Percentiles rank a stretch among this genome's conserved stretches.
Conservation (phyloP, 2,113 vertebrate species). For the Eurystomus gularis region DNA sequence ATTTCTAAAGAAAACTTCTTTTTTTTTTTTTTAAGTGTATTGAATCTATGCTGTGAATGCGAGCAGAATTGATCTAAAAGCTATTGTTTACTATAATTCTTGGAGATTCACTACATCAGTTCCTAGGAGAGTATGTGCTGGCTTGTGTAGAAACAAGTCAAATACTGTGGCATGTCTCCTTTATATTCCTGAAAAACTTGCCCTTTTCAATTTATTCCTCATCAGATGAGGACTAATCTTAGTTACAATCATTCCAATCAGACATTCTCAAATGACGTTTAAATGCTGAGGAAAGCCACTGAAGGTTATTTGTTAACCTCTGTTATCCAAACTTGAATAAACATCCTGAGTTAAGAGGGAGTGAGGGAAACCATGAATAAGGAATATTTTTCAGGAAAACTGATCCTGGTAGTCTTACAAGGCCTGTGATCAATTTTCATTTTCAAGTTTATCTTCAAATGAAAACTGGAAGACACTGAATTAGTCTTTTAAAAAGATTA, state of each 20-base stretch:
- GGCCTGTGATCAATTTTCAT: background rate
- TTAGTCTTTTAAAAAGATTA: background rate
- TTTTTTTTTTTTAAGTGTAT: background rate
- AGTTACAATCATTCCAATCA: conserved; percentile 10
- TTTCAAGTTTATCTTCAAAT: conserved; percentile 11
- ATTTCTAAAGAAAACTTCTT: background rate
- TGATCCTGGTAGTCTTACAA: background rate
- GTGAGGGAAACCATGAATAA: background rate
- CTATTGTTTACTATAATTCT: background rate
- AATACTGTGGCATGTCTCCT: background rate
- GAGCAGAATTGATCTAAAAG: background rate
- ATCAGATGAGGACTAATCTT: conserved; percentile 3
- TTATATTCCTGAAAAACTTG: conserved; percentile 1
- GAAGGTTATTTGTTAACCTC: background rate
- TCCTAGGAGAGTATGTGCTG: background rate
- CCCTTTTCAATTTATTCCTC: conserved; percentile 31
- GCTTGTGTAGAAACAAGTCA: background rate
- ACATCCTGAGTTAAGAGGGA: background rate
- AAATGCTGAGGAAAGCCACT: background rate
- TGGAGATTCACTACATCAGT: background rate
- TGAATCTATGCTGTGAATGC: background rate
- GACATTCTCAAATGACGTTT: conserved; percentile 32
- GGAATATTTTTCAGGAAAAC: background rate
- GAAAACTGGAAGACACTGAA: background rate
- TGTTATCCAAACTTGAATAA: background rate